Percentiles rank a stretch among this genome's conserved stretches.
Evolutionary conservation across 2,113 vertebrate species (phyloP).

Genomic region (Orthonyx spaldingii): DNA sequence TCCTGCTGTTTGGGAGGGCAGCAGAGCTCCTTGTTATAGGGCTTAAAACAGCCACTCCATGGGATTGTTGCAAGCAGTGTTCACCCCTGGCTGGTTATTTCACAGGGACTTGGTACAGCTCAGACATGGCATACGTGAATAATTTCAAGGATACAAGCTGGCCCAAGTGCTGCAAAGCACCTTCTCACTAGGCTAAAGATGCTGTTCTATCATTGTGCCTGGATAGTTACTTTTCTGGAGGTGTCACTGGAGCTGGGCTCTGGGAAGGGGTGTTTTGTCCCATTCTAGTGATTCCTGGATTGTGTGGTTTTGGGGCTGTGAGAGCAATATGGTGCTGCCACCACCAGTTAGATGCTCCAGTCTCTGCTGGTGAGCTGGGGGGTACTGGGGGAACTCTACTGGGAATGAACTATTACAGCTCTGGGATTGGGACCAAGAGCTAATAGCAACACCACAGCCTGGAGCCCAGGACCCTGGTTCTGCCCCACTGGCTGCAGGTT

Average conservation of each 20-base stretch:
- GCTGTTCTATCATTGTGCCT: neutral
- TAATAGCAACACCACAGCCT: neutral
- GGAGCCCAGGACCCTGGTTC: neutral
- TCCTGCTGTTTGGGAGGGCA: neutral
- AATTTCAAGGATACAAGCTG: neutral
- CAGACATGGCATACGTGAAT: neutral
- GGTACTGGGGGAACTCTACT: rapidly evolving
- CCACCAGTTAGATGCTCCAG: neutral
- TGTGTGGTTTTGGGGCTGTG: neutral
- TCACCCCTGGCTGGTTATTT: neutral
- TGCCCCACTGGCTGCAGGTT: neutral
- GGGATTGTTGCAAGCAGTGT: rapidly evolving
- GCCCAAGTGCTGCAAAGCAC: neutral
- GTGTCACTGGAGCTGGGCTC: neutral
- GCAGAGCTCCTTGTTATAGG: neutral
- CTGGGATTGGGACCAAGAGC: neutral
- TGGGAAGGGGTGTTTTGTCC: neutral
- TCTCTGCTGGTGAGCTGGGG: neutral
- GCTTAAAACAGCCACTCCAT: neutral
- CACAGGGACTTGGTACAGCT: neutral
- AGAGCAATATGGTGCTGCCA: neutral
- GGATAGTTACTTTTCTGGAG: neutral
- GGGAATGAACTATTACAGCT: neutral
- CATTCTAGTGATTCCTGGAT: rapidly evolving
- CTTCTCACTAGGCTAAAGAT: neutral